Evolutionary conservation across 2,888 invertebrate species (phyloP), one percentile per base, ranked within the genome.

Genomic region (Caenorhabditis sp.): DNA sequence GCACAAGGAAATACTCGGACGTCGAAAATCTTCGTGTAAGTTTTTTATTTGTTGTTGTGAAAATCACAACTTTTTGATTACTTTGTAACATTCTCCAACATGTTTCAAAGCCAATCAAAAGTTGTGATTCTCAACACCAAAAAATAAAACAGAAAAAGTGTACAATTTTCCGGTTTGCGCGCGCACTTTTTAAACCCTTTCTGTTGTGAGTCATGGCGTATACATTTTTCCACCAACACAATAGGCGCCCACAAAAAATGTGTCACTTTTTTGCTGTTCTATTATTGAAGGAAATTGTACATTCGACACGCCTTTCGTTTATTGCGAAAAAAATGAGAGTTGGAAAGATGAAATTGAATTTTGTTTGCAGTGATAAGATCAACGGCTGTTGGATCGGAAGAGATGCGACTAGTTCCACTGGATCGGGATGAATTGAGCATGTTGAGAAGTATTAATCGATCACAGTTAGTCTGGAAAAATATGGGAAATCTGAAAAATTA

Each of bases 401-500:
- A 74, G 24, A 65, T 63, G 62, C 60, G 62, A 55, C 55, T 74
- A 50, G 69, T 74, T 26, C 66, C 65, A 17, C 36, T 74, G 8
- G 75, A 75, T 58, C 58, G 62, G 23, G 75, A 71, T 12, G 78
- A 78, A 43, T 27, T 75, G 58, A 55, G 37, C 14, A 78, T 78
- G 78, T 49, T 78, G 14, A 58, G 64, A n/a, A 78, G 78, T 50
- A 78, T 78, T 31, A 75, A 70, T 60, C 58, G 64, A 58, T 69
- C 67, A 17, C 58, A 66, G 65, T 78, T n/a, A n/a, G n/a, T n/a
- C n/a, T n/a, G n/a, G n/a, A n/a, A n/a, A n/a, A 51, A 23, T n/a
- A n/a, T 51, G 5, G 6, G 4, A 21, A 21, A 21, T 23, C 51
- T 8, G 2, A 51, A 4, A 51, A 51, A 51, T 21, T 8, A 21